Percentiles rank a stretch among this genome's conserved stretches.
These are phyloP conservation scores for Acanthurus tractus DNA, from an alignment of 2,797 vertebrate genomes.

Conservation along the genomic window DNA sequence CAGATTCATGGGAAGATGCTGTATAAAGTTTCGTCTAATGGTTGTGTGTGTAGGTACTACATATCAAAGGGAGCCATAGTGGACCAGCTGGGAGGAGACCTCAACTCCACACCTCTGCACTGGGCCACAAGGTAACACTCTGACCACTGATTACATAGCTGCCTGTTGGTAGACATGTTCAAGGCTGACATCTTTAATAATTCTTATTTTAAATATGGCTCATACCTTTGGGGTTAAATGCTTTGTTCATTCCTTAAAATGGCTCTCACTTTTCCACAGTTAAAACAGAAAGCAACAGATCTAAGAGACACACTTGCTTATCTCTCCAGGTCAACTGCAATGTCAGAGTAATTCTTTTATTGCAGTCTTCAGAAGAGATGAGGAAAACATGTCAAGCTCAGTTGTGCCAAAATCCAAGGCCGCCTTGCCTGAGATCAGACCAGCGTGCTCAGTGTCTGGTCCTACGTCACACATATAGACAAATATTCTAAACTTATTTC, in stretches of 20 bases:
- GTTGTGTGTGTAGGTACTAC: conserved; percentile 89
- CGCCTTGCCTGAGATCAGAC: background rate
- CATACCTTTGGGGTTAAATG: background rate
- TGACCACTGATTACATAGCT: background rate
- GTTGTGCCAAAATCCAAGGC: background rate
- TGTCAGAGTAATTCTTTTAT: too few species aligned
- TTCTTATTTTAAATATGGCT: background rate
- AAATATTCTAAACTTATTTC: background rate
- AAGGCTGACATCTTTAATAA: background rate
- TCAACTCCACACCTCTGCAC: conserved; percentile 98
- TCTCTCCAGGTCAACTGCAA: background rate
- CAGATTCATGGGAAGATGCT: background rate
- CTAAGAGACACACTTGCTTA: background rate
- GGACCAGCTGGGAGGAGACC: conserved; percentile 97
- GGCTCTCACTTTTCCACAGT: background rate
- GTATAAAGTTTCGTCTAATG: background rate
- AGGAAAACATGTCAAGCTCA: background rate
- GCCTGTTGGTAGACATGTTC: background rate
- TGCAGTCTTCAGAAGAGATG: too few species aligned
- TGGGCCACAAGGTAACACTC: conserved; percentile 95
- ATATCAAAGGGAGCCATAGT: conserved; percentile 98
- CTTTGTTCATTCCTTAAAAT: background rate
- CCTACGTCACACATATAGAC: background rate
- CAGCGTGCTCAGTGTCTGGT: background rate
- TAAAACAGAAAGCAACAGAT: background rate